Evolutionary conservation across 2,113 vertebrate species (phyloP).

Genomic region (Apodemus sylvaticus): DNA sequence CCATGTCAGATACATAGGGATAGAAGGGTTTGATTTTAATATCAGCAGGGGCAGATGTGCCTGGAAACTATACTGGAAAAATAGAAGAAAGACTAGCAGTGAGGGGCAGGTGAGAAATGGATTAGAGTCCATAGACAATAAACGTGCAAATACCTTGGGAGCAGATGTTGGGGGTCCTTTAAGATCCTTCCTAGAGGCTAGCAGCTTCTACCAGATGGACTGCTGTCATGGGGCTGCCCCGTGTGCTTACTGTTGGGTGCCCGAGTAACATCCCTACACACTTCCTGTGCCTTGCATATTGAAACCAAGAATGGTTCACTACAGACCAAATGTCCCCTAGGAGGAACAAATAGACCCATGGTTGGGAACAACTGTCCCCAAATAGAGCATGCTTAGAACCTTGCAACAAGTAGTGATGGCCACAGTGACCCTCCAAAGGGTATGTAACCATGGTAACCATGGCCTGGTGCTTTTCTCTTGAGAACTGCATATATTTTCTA

Average conservation of each 20-base stretch:
- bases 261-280: background rate
- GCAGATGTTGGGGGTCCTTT: background rate
- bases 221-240: background rate
- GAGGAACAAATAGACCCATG: background rate
- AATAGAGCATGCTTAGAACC: background rate
- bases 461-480: background rate
- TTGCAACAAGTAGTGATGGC: background rate
- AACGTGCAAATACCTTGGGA: background rate
- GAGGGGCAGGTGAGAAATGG: background rate
- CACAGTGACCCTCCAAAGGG: background rate
- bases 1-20: background rate
- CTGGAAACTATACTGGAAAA: background rate
- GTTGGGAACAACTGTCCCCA: background rate
- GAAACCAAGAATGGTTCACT: background rate
- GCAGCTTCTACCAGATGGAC: background rate
- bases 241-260: rapidly evolving
- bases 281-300: background rate
- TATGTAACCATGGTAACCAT: background rate
- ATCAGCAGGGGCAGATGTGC: background rate
- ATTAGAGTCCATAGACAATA: background rate
- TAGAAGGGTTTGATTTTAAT: background rate
- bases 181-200: background rate
- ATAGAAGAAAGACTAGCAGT: background rate
- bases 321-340: background rate
- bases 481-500: background rate